A percentile compares a stretch with the other conserved stretches of the same genome.
Evolutionary conservation across 2,113 vertebrate genomes (phyloP).

Genomic region (Cryptotis parvus): DNA sequence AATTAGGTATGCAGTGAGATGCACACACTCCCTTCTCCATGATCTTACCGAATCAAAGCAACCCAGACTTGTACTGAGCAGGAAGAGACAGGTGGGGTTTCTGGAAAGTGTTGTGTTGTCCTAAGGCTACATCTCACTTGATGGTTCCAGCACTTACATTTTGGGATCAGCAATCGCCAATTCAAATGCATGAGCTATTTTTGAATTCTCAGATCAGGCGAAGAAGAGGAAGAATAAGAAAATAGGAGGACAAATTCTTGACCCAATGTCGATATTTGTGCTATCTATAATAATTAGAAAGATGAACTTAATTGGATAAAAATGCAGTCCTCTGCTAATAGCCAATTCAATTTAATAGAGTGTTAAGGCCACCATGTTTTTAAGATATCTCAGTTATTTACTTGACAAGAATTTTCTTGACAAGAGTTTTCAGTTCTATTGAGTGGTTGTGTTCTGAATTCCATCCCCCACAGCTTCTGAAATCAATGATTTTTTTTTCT

Average conservation of each 20-base stretch:
- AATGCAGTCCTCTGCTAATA: slow-evolving; percentile 49
- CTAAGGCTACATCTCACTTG: background rate
- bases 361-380: slow-evolving; percentile 58
- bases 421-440: background rate
- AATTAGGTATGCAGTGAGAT: slow-evolving; percentile 71
- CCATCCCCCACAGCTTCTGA: background rate
- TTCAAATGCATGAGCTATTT: slow-evolving; percentile 58
- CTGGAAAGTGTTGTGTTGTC: background rate
- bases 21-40: background rate
- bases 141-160: background rate
- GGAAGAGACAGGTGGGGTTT: background rate
- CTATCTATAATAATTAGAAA: slow-evolving; percentile 51
- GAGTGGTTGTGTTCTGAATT: background rate
- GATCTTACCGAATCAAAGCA: background rate
- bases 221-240: slow-evolving; percentile 47
- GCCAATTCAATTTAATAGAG: slow-evolving; percentile 54
- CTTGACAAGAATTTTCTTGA: slow-evolving; percentile 36
- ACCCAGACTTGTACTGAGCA: too few relatives aligned
- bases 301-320: slow-evolving; percentile 33
- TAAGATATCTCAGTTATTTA: slow-evolving; percentile 12
- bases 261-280: background rate
- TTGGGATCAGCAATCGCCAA: background rate
- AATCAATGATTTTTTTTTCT: slow-evolving; percentile 14
- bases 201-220: slow-evolving; percentile 46
- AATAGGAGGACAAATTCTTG: slow-evolving; percentile 38